Conservation (phyloP, 2,113 vertebrate species). For the Dasyurus viverrinus region DNA sequence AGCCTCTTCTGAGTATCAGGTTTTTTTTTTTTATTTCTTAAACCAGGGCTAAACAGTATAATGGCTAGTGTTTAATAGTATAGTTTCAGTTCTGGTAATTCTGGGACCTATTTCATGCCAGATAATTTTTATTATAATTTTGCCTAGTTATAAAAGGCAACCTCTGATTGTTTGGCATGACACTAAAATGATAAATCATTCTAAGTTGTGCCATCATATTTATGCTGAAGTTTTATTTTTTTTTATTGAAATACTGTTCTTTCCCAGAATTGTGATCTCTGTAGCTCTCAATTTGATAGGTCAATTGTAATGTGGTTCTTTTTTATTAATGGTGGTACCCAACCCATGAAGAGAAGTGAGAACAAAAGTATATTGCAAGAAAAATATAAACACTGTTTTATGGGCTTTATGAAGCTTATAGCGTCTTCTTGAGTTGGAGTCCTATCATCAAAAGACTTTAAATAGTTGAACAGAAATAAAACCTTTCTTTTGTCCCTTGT, state of each 20-base stretch:
- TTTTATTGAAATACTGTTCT: constrained; percentile 53
- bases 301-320: constrained; percentile 32
- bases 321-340: constrained; percentile 38
- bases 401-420: constrained; percentile 31
- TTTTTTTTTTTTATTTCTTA: background rate
- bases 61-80: background rate
- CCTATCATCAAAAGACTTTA: constrained; percentile 6
- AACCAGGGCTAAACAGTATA: background rate
- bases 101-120: background rate
- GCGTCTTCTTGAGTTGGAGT: constrained; percentile 15
- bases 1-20: background rate
- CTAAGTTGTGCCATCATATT: background rate
- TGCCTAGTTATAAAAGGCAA: background rate
- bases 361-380: constrained; percentile 42
- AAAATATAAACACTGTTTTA: constrained; percentile 10
- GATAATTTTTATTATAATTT: background rate
- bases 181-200: background rate
- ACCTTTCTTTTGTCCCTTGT: constrained; percentile 18
- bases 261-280: background rate
- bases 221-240: background rate
- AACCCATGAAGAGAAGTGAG: background rate
- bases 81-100: background rate
- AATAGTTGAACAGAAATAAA: constrained; percentile 48
- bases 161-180: background rate
- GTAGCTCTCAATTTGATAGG: constrained; percentile 23